Percentiles rank a stretch among this genome's conserved stretches.
phyloP scores from a whole-genome alignment of 2,888 invertebrate species.

The Scaptomyza cyrtandrae region DNA sequence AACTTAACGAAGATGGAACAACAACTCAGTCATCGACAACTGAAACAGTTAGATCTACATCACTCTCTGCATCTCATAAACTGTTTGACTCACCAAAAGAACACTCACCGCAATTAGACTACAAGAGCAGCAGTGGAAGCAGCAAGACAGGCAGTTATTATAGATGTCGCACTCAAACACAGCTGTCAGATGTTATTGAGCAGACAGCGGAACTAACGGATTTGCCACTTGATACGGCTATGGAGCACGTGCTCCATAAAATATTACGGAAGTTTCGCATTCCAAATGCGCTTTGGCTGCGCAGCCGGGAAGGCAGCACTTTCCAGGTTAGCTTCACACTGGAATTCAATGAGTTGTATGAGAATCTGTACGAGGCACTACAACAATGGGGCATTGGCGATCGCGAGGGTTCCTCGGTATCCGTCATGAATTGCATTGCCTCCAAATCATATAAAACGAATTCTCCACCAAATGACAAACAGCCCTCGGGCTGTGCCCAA shows the following conservation, averaged over 20 bases:
- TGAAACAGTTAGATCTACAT: slow-evolving; percentile 7
- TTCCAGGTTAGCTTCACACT: slow-evolving; percentile 87
- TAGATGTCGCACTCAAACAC: slow-evolving; percentile 29
- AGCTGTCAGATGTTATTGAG: slow-evolving; percentile 49
- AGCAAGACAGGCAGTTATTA: background rate
- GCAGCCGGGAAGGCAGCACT: slow-evolving; percentile 85
- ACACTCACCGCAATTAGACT: background rate
- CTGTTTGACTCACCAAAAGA: slow-evolving; percentile 12
- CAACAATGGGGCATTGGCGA: slow-evolving; percentile 87
- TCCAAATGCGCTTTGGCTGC: slow-evolving; percentile 86
- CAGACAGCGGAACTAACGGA: slow-evolving; percentile 40
- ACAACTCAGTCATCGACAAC: slow-evolving; percentile 3
- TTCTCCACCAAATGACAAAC: slow-evolving; percentile 43
- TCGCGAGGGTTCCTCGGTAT: slow-evolving; percentile 86
- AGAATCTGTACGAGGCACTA: slow-evolving; percentile 87
- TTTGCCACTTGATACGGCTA: slow-evolving; percentile 71
- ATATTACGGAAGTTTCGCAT: slow-evolving; percentile 86
- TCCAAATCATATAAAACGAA: slow-evolving; percentile 71
- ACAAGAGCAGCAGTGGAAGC: background rate
- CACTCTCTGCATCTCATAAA: slow-evolving; percentile 6
- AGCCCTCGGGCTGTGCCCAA: slow-evolving; percentile 6
- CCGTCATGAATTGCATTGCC: slow-evolving; percentile 88
- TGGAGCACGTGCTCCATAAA: slow-evolving; percentile 85
- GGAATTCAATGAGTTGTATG: slow-evolving; percentile 86
- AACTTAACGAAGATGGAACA: slow-evolving; percentile 20